A percentile compares a stretch with the other conserved stretches of the same genome.
Evolutionary conservation across 2,113 vertebrate species (phyloP).

Genomic region (Poecilia latipinna): DNA sequence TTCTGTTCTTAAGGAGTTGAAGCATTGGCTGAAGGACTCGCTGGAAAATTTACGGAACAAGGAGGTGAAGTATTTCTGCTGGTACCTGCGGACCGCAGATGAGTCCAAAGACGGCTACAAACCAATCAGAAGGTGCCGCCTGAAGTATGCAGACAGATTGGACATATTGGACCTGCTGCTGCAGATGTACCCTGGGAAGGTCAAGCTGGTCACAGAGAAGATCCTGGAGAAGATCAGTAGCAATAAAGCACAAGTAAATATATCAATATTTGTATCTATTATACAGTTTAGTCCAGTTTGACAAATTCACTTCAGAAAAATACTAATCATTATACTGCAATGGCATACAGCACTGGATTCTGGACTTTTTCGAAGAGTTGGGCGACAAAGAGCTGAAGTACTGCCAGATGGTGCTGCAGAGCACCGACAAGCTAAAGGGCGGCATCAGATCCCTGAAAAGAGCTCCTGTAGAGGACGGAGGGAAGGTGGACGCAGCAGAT

Average conservation of each 20-base stretch:
- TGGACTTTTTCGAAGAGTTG: neutral
- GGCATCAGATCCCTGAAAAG: neutral
- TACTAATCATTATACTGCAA: neutral
- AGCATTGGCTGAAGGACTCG: neutral
- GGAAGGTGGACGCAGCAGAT: neutral
- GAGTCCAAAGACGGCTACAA: neutral
- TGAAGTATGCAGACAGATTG: neutral
- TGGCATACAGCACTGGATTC: neutral
- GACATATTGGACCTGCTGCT: neutral
- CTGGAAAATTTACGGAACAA: neutral
- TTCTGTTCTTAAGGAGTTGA: neutral
- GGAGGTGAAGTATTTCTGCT: neutral
- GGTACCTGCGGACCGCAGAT: neutral
- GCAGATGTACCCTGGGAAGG: neutral
- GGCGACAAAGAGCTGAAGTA: neutral
- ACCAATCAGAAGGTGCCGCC: neutral
- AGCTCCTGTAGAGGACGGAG: neutral
- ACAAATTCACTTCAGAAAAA: too few relatives aligned
- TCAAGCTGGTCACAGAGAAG: neutral
- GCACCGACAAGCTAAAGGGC: neutral
- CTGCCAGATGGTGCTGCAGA: neutral
- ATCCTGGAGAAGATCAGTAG: neutral
- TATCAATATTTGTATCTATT: too few relatives aligned
- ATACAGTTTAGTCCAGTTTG: neutral
- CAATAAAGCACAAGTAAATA: neutral